Evolutionary conservation across 2,888 invertebrate genomes (phyloP), one percentile per base, ranked within the genome.

Genomic region (Rotaria socialis): DNA sequence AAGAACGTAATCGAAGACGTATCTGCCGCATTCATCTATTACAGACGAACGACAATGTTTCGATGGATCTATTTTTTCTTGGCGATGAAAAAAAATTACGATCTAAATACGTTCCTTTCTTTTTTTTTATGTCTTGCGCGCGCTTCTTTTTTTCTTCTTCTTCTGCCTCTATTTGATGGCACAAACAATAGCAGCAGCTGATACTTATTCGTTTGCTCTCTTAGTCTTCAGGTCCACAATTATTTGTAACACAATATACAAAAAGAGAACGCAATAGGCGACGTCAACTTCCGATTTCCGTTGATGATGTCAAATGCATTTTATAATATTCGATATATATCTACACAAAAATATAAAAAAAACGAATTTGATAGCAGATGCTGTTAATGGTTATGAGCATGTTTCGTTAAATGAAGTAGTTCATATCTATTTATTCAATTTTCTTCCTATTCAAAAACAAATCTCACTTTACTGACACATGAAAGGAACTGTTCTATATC

Each of bases 21-120:
- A 80, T 80, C 8, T 80, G 80, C 80, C 80, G 43, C 80, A 80
- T 80, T 80, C 80, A 80, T 80, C 47, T 80, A 47, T 47, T 47
- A 47, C 22, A 47, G 47, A 67, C 67, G 67, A 67, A 35, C 35
- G 35, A 67, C 35, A 16, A 16, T 35, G 67, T 19, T 67, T 67
- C 35, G 19, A 67, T 67, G 35, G 35, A 41, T 56, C 24, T 55
- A 19, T 19, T 67, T 27, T 67, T 67, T 27, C 67, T 67, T 35
- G 2, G 5, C 35, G 35, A 35, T 67, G 35, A 35, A 67, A 27
- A 67, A 67, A 14, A 60, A 27, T 16, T 60, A 67, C 19, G 16
- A 67, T 41, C 35, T 19, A 19, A 67, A 67, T 67, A 67, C 1
- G 56, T 56, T 56, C 8, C 1, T 22, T 27, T 67, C 14, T 67